Conservation (phyloP, 1,140 invertebrate species). For the Pseudomyrmex gracilis region DNA sequence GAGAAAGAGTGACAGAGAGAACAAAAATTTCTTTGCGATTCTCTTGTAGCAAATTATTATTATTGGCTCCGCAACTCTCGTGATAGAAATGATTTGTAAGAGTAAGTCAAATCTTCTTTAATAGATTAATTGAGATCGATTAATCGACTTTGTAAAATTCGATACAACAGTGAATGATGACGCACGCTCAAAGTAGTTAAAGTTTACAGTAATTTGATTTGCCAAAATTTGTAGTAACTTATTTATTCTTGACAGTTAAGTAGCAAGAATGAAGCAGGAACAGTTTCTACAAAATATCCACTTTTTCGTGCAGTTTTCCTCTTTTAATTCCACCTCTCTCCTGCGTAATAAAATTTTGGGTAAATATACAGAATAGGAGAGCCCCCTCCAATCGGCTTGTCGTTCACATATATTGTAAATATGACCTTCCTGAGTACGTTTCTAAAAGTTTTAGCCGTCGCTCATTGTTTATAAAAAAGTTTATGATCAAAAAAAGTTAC, state of each 20-base stretch:
- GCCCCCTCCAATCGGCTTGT: too few relatives aligned
- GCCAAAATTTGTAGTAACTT: neutral
- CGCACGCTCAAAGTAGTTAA: neutral
- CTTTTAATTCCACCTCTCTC: neutral
- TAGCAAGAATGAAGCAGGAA: slow-evolving; percentile 28
- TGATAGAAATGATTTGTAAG: slow-evolving; percentile 40
- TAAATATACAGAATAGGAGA: too few relatives aligned
- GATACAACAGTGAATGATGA: neutral
- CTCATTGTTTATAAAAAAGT: too few relatives aligned
- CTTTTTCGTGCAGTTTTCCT: slow-evolving; percentile 25
- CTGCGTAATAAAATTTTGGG: slow-evolving; percentile 70
- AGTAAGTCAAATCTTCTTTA: slow-evolving; percentile 43
- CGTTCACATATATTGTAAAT: too few relatives aligned
- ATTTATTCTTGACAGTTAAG: slow-evolving; percentile 6
- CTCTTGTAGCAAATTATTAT: slow-evolving; percentile 72
- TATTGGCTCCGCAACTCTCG: slow-evolving; percentile 65
- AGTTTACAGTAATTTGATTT: slow-evolving; percentile 17
- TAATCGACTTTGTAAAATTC: slow-evolving; percentile 35
- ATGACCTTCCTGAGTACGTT: too few relatives aligned
- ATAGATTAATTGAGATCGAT: slow-evolving; percentile 56
- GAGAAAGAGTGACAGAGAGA: slow-evolving; percentile 2
- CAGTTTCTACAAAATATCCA: slow-evolving; percentile 16
- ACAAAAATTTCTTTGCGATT: slow-evolving; percentile 71
- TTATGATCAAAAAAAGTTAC: too few relatives aligned
- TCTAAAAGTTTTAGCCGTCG: too few relatives aligned